These are phyloP conservation scores for Gymnobelideus leadbeateri DNA, from an alignment of 2,113 vertebrate species.

Conservation along the genomic window DNA sequence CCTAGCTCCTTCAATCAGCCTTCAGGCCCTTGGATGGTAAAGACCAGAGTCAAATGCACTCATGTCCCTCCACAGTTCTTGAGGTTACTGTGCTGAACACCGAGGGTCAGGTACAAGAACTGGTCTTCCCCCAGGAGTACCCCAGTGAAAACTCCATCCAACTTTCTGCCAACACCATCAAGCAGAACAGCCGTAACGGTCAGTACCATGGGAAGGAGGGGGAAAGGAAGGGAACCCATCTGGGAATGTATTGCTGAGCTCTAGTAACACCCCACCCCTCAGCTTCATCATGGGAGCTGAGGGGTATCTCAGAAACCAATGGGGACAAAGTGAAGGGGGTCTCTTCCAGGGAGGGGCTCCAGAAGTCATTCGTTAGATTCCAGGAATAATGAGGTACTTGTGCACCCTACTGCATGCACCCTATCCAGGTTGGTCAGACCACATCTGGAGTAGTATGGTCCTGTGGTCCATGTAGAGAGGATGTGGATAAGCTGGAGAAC, in stretches of 20 bases:
- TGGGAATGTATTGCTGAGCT: background rate
- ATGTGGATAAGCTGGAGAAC: background rate
- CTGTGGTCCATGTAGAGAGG: background rate
- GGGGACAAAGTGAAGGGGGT: background rate
- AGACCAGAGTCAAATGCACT: background rate
- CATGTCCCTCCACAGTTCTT: constrained; percentile 84
- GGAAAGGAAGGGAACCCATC: rapidly evolving
- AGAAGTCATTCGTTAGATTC: rapidly evolving
- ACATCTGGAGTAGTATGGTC: background rate
- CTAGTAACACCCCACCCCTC: background rate
- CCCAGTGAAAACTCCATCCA: constrained; percentile 93
- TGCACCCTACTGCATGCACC: background rate
- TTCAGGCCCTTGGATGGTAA: background rate
- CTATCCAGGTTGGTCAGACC: background rate
- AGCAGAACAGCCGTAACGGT: constrained; percentile 97
- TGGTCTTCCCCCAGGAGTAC: constrained; percentile 93
- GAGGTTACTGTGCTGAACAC: constrained; percentile 94
- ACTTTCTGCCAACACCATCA: constrained; percentile 94
- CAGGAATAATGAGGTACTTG: background rate
- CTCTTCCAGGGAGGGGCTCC: background rate
- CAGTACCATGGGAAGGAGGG: constrained; percentile 67
- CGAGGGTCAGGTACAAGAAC: constrained; percentile 91
- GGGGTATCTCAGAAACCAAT: background rate
- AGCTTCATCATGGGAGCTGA: background rate
- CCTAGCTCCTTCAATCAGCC: too few relatives aligned